Percentiles rank a stretch among this genome's conserved stretches.
Evolutionary conservation across 2,797 vertebrate genomes (phyloP).

Genomic region (Xiphophorus birchmanni): DNA sequence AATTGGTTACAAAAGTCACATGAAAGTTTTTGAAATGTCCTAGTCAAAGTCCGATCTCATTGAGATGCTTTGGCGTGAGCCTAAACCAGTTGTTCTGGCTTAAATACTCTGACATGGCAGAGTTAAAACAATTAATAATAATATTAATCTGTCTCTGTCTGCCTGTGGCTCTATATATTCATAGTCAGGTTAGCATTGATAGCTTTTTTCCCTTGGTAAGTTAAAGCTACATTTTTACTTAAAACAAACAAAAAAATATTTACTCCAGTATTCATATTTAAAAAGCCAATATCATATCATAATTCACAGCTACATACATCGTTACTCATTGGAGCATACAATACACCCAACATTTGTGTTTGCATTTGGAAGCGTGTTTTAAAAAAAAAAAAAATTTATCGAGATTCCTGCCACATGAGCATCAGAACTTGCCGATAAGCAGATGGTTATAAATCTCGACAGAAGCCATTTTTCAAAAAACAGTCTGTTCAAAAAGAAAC

Average conservation of each 20-base stretch:
- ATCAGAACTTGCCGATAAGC: conserved; percentile 38
- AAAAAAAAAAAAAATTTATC: neutral
- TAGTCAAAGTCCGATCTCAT: neutral
- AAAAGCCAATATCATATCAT: neutral
- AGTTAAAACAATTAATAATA: neutral
- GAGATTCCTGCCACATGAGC: conserved; percentile 15
- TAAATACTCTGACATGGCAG: neutral
- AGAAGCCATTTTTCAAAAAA: conserved; percentile 29
- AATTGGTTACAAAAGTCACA: neutral
- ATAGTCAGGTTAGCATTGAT: too few species aligned
- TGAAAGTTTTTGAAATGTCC: neutral
- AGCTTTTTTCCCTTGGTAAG: neutral
- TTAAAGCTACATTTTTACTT: neutral
- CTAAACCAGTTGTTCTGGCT: neutral
- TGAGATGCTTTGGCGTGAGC: neutral
- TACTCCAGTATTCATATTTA: neutral
- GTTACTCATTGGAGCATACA: neutral
- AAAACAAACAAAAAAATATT: too few species aligned
- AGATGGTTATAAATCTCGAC: conserved; percentile 51
- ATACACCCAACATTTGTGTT: neutral
- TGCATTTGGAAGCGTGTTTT: neutral
- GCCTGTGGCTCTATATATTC: too few species aligned
- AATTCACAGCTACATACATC: neutral
- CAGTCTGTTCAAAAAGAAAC: conserved; percentile 29
- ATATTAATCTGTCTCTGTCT: too few species aligned